Base-by-base conservation (phyloP, 1,140 invertebrate genomes). In the Formica exsecta region DNA sequence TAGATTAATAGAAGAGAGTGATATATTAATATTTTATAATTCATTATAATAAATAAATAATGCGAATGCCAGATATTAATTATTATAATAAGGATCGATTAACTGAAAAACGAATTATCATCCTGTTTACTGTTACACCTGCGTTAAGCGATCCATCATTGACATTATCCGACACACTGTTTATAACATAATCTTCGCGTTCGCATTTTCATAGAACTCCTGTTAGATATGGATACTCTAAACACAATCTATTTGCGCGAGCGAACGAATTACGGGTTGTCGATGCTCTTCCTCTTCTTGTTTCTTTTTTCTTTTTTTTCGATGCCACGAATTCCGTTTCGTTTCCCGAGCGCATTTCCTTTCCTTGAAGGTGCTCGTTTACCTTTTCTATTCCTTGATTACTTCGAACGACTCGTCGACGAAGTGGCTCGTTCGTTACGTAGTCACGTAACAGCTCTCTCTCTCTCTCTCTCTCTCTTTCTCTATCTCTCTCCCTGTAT, bases 381-480 rank as follows among this genome's bases (percentile, higher is more conserved):
- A 86, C 51, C 41, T 81, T n/a, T 6, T 3, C 13, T 11, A 61
- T 65, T 25, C 41, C 19, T 83, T 86, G 71, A 76, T 89, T 89
- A 83, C 32, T 76, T 44, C 22, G 13, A 71, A 48, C 44, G 54
- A 64, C 64, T 41, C 64, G 32, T 62, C 38, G 51, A 66, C 22
- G 44, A 41, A 65, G 19, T 61, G 54, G 48, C 41, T 48, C 36
- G n/a, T 70, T 81, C 71, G 51, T 83, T 83, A 83, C 36, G 66
- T 32, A 70, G 51, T 75, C 61, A 86, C 84, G 74, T 87, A 62
- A 68, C 29, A 44, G 59, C 11, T 65, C 11, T 36, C n/a, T 48
- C 13, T 25, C 1, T 80, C 29, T 65, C 6, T 7, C 11, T 32
- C 19, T 19, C 9, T 61, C 22, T 36, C 13, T 29, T 9, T 25